Conservation (phyloP, 1,140 invertebrate genomes). For the Drosophila bocqueti region DNA sequence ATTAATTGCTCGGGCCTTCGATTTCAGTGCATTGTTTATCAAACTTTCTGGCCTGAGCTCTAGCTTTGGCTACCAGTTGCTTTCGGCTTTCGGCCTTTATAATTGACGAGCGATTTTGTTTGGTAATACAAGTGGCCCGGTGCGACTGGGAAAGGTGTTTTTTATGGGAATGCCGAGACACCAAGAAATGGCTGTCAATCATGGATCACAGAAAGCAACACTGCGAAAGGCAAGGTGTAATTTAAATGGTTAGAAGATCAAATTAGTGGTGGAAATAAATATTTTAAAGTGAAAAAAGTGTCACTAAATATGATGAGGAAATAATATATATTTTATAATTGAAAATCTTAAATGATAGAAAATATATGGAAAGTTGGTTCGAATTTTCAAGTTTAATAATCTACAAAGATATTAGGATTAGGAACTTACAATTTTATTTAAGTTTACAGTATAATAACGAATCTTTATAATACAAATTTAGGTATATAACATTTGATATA, state of each 20-base stretch:
- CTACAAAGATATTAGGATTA: too few relatives aligned
- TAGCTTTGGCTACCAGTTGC: slow-evolving; percentile 32
- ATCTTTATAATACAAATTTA: too few relatives aligned
- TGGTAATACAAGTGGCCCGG: slow-evolving; percentile 48
- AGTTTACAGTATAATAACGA: too few relatives aligned
- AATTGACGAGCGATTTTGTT: slow-evolving; percentile 68
- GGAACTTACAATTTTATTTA: too few relatives aligned
- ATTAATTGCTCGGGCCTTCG: slow-evolving; percentile 72
- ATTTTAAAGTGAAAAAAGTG: too few relatives aligned
- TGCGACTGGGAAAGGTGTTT: slow-evolving; percentile 46
- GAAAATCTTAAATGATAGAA: background rate
- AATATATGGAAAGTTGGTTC: too few relatives aligned
- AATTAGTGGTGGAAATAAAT: background rate
- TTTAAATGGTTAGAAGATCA: background rate
- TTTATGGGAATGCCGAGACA: slow-evolving; percentile 33
- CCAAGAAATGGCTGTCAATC: slow-evolving; percentile 42
- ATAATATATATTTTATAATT: too few relatives aligned
- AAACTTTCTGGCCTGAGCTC: slow-evolving; percentile 31
- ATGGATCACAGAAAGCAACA: slow-evolving; percentile 17
- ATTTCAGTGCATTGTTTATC: slow-evolving; percentile 63
- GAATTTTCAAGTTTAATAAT: too few relatives aligned
- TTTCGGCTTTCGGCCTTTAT: slow-evolving; percentile 31
- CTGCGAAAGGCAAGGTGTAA: background rate
- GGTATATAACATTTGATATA: too few relatives aligned
- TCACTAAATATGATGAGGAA: too few relatives aligned